phyloP scores from a whole-genome alignment of 1,140 invertebrate species.

The Drosophila mayri region DNA sequence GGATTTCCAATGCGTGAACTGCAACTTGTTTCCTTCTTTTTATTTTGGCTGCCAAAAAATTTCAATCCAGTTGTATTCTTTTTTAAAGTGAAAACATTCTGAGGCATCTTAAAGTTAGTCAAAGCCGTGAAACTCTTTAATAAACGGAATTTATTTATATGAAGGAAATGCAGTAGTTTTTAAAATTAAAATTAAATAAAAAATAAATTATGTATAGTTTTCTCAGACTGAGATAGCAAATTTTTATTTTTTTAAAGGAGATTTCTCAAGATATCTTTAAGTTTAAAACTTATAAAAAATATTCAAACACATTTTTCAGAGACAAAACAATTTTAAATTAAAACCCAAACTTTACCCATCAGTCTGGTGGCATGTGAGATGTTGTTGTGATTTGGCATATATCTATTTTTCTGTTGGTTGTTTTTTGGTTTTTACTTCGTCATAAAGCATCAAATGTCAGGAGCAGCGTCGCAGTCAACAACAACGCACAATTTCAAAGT shows the following conservation, averaged over 20 bases:
- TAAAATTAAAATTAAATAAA: too few species aligned
- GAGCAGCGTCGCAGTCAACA: constrained; percentile 53
- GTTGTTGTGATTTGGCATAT: constrained; percentile 55
- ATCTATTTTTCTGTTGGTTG: constrained; percentile 29
- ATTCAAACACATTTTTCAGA: constrained; percentile 1
- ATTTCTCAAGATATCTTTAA: not conserved
- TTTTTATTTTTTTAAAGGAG: too few species aligned
- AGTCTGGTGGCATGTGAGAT: constrained; percentile 32
- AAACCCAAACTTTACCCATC: constrained; percentile 73
- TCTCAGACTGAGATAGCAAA: too few species aligned
- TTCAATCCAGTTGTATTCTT: constrained; percentile 9
- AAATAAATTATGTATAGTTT: too few species aligned
- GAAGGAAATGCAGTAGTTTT: too few species aligned
- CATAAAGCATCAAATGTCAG: constrained; percentile 73
- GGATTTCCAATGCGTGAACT: constrained; percentile 58
- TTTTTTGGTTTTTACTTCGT: constrained; percentile 64
- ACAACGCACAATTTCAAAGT: constrained; percentile 71
- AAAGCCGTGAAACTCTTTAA: not conserved
- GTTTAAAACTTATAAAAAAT: not conserved
- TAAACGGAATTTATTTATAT: not conserved
- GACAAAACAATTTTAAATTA: constrained; percentile 58
- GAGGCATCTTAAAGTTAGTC: constrained; percentile 5
- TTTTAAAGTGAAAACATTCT: not conserved
- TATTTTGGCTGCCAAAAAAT: constrained; percentile 14
- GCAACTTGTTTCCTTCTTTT: constrained; percentile 25